Evolutionary conservation across 1,140 invertebrate species (phyloP), one percentile per base, ranked within the genome.

Genomic region (Brachionus koreanus): DNA sequence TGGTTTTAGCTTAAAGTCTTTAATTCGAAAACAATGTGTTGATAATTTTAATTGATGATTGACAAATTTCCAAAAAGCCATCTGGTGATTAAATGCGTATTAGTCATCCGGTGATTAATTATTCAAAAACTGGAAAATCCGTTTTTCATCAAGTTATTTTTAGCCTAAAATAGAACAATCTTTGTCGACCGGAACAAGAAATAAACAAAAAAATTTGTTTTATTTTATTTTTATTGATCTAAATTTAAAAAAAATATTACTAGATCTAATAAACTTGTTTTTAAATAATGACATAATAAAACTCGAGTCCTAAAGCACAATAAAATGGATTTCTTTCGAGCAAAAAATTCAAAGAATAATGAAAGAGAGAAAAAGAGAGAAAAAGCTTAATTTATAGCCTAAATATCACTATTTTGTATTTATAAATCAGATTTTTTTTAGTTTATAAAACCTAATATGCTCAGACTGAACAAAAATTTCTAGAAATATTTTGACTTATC

Each of bases 331-430:
- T 57, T n/a, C 49, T 57, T 57, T 57, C 7, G n/a, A 57, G 49
- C 5, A 57, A 57, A 23, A n/a, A 57, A 57, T 9, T 57, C 16
- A 19, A 23, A 57, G 49, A 57, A 57, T 57, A 57, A 19, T 23
- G 16, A 57, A 16, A 57, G 49, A 57, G 12, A 42, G 39, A 42
- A 39, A 39, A 1, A 42, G 39, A 42, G 6, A 57, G 19, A 57
- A 57, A 29, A 57, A 19, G 49, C 9, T 23, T 19, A 57, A 57
- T 57, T 57, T 57, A 57, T 57, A 57, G 49, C 49, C 49, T 7
- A 57, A 57, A 57, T 57, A 57, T 57, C 49, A 57, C 49, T 57
- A 57, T 57, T 57, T 57, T 19, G 49, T 57, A 57, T 57, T 57
- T 57, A 0, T 23, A 23, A 23, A 57, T 57, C 49, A 57, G 49